Percentiles rank a stretch among this genome's conserved stretches.
Evolutionary conservation across 2,113 vertebrate genomes (phyloP).

Genomic region (Hypanus sabinus): DNA sequence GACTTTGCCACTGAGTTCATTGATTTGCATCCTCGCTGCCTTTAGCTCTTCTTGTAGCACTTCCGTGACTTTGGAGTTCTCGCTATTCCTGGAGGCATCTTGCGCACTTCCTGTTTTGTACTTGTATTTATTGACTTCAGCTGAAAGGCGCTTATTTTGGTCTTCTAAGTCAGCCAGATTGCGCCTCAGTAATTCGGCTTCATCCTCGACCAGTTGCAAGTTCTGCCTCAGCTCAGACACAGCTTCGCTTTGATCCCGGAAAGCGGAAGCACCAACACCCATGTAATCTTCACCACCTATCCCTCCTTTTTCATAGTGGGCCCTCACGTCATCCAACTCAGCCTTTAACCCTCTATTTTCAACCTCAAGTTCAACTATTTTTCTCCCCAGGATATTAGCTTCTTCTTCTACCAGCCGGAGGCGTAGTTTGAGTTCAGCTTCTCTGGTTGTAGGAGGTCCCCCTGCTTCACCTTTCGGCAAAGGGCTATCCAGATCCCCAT

Average conservation of each 20-base stretch:
- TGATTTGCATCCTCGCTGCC: constrained; percentile 86
- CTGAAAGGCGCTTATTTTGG: constrained; percentile 86
- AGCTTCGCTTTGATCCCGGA: constrained; percentile 83
- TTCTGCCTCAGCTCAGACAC: constrained; percentile 89
- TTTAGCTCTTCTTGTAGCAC: constrained; percentile 90
- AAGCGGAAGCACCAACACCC: constrained; percentile 58
- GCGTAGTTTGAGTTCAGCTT: constrained; percentile 92
- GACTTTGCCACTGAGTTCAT: constrained; percentile 93
- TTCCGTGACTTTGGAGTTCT: constrained; percentile 72
- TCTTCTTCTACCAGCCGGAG: constrained; percentile 92
- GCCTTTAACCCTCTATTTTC: constrained; percentile 95
- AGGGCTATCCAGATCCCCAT: constrained; percentile 93
- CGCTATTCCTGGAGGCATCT: constrained; percentile 73
- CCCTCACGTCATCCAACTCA: constrained; percentile 86
- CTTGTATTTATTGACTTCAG: constrained; percentile 89
- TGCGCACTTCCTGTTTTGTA: constrained; percentile 77
- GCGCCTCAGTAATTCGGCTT: constrained; percentile 86
- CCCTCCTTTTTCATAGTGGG: constrained; percentile 34
- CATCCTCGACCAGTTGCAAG: constrained; percentile 93
- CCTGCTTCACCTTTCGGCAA: constrained; percentile 94
- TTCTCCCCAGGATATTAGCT: constrained; percentile 92
- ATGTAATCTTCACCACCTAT: constrained; percentile 72
- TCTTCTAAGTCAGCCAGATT: constrained; percentile 91
- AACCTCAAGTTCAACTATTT: constrained; percentile 95
- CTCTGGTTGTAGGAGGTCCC: constrained; percentile 89